A percentile compares a stretch with the other conserved stretches of the same genome.
Conservation (phyloP, 37 sponge, comb jelly and placozoan species). For the Beroe forskalii region DNA sequence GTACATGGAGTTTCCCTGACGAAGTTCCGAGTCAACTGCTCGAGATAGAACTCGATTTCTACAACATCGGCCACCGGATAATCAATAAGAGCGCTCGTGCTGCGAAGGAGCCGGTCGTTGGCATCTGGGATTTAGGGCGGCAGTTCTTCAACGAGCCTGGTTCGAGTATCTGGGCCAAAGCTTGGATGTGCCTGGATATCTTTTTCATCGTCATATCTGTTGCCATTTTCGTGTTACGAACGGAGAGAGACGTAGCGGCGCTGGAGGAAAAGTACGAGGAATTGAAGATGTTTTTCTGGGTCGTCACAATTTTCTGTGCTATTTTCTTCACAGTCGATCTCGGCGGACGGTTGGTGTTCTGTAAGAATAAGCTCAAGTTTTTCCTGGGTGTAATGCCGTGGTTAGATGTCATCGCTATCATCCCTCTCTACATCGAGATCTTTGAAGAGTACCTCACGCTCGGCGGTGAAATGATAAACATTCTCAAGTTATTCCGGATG, state of each 20-base stretch:
- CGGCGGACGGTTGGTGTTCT: background rate
- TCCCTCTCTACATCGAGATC: constrained; percentile 37
- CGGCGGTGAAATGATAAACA: background rate
- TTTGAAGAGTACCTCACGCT: background rate
- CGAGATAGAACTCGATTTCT: constrained; percentile 27
- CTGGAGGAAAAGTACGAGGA: background rate
- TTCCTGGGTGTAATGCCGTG: constrained; percentile 38
- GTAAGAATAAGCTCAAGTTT: background rate
- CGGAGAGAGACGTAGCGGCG: background rate
- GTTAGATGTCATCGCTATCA: constrained; percentile 34
- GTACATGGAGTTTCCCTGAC: constrained; percentile 36
- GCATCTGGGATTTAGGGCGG: constrained; percentile 4
- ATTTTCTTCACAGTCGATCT: constrained; percentile 42
- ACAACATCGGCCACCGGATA: background rate
- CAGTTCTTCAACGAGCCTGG: constrained; percentile 21
- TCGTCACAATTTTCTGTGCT: constrained; percentile 16
- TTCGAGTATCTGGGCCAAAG: background rate
- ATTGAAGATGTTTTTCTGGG: background rate
- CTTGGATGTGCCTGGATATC: constrained; percentile 9
- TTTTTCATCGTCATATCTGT: constrained; percentile 40
- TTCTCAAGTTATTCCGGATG: constrained; percentile 35
- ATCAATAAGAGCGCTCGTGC: background rate
- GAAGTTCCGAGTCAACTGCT: constrained; percentile 11
- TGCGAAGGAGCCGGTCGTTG: background rate
- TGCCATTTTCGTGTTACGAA: background rate